A percentile compares a stretch with the other conserved stretches of the same genome.
Conservation (phyloP, 2,888 invertebrate species). For the Meganola albula region DNA sequence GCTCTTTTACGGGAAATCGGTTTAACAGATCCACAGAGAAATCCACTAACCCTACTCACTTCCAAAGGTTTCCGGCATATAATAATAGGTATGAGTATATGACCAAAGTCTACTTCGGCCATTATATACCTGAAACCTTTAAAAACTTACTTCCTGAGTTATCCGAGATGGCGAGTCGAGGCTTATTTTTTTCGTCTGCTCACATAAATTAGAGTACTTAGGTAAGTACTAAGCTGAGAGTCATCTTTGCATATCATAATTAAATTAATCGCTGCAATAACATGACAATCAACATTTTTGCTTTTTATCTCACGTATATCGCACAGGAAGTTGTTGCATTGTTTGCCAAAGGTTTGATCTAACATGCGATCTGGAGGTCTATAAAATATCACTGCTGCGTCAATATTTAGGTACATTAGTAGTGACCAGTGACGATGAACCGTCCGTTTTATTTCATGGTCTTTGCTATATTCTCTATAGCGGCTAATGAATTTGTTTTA, state of each 20-base stretch:
- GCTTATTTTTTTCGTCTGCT: too few species aligned
- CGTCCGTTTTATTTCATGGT: constrained; percentile 43
- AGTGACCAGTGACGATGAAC: constrained; percentile 54
- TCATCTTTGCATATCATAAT: constrained; percentile 35
- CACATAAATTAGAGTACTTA: too few species aligned
- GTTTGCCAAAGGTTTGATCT: constrained; percentile 53
- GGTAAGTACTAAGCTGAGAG: constrained; percentile 20
- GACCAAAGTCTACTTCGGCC: too few species aligned
- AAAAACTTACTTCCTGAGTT: too few species aligned
- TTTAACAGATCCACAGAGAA: too few species aligned
- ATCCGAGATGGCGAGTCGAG: too few species aligned
- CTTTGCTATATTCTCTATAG: constrained; percentile 38
- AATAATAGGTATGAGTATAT: too few species aligned
- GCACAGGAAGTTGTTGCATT: constrained; percentile 62
- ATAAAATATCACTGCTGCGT: constrained; percentile 35
- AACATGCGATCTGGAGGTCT: constrained; percentile 46
- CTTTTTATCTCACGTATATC: constrained; percentile 53
- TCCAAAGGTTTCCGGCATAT: too few species aligned
- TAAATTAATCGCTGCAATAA: constrained; percentile 43
- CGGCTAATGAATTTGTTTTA: constrained; percentile 24
- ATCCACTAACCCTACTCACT: too few species aligned
- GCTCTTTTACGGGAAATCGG: too few species aligned
- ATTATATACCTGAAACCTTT: too few species aligned
- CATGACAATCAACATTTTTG: too few species aligned
- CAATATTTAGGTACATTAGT: constrained; percentile 33